Conservation (phyloP, 2,888 invertebrate genomes). For the Neoscelio sp. region DNA sequence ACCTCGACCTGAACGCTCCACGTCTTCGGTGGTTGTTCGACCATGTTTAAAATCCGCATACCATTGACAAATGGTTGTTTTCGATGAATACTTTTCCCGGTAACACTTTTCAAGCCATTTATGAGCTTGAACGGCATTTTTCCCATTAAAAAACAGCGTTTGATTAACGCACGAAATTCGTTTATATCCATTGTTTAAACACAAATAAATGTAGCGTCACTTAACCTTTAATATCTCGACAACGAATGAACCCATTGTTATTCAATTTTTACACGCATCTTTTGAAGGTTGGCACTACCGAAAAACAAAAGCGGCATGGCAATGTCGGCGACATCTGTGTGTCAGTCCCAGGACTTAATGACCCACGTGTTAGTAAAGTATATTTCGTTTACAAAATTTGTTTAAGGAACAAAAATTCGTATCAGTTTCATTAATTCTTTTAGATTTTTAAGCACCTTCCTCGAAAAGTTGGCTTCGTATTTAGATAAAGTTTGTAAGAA, state of each 20-base stretch:
- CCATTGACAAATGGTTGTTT: slow-evolving; percentile 11
- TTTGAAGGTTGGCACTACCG: no score
- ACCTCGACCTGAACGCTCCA: slow-evolving; percentile 14
- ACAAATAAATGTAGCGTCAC: no score
- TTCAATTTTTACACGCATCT: no score
- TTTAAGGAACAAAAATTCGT: slow-evolving; percentile 29
- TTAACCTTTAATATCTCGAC: no score
- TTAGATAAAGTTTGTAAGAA: slow-evolving; percentile 29
- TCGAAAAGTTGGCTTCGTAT: slow-evolving; percentile 44
- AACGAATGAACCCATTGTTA: no score
- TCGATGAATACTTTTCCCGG: background rate
- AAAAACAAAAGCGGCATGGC: no score
- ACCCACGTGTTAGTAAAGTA: slow-evolving; percentile 78
- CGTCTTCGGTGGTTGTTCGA: slow-evolving; percentile 22
- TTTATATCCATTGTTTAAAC: no score
- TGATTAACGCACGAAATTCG: background rate
- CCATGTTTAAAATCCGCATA: slow-evolving; percentile 14
- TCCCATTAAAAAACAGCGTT: background rate
- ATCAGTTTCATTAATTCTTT: slow-evolving; percentile 47
- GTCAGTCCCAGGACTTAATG: no score
- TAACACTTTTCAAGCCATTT: background rate
- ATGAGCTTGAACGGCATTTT: no score
- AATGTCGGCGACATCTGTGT: no score
- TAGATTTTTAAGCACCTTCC: slow-evolving; percentile 24
- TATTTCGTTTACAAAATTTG: slow-evolving; percentile 62